phyloP scores from a whole-genome alignment of 2,888 invertebrate species.

The Harpagoxenus sublaevis region DNA sequence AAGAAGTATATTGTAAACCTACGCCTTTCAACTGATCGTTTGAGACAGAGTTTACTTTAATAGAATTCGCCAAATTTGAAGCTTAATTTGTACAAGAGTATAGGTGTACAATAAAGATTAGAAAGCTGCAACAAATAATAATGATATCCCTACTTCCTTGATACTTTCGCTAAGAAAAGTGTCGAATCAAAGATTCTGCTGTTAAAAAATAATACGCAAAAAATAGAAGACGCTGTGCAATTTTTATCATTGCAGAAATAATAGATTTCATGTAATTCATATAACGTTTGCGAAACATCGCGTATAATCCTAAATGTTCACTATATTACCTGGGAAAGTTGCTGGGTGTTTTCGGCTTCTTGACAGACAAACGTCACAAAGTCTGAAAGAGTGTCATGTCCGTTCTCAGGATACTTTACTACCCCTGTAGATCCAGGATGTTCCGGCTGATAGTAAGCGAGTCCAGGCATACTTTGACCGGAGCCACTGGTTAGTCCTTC shows the following conservation, averaged over 20 bases:
- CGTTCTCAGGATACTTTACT: constrained; percentile 93
- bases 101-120: background rate
- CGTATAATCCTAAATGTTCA: background rate
- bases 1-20: background rate
- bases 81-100: background rate
- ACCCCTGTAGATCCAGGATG: constrained; percentile 86
- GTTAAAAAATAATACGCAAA: background rate
- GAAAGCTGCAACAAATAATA: background rate
- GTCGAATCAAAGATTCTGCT: background rate
- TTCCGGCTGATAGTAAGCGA: constrained; percentile 88
- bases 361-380: constrained; percentile 99
- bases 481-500: constrained; percentile 87
- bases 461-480: constrained; percentile 87
- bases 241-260: background rate
- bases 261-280: background rate
- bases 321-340: constrained; percentile 90
- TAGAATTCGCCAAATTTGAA: background rate
- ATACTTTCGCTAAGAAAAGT: background rate
- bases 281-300: background rate
- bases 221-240: background rate
- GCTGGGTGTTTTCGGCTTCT: constrained; percentile 93
- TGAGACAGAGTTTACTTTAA: background rate
- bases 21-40: background rate
- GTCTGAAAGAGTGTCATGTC: constrained; percentile 97
- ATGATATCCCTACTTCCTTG: background rate